phyloP scores from a whole-genome alignment of 2,113 vertebrate genomes.

The Euleptes europaea region DNA sequence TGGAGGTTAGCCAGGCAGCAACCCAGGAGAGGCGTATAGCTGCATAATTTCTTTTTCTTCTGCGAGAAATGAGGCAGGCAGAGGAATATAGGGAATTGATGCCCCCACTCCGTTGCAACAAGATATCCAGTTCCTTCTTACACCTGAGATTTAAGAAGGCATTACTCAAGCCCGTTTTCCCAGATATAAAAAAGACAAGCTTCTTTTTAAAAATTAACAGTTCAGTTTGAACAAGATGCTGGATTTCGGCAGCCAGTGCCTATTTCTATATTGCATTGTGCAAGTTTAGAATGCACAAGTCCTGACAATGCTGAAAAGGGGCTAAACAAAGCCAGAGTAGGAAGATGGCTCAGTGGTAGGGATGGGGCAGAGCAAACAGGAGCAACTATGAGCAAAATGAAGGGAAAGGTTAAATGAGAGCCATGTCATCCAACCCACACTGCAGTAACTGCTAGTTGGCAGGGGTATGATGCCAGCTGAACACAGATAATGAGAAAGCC shows the following conservation, averaged over 20 bases:
- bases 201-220: not conserved
- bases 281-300: not conserved
- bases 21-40: no score
- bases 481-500: not conserved
- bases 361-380: not conserved
- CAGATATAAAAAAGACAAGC: not conserved
- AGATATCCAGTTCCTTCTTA: not conserved
- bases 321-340: not conserved
- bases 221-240: not conserved
- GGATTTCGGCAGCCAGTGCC: not conserved
- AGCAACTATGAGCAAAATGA: not conserved
- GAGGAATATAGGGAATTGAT: not conserved
- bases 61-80: not conserved
- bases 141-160: not conserved
- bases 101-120: not conserved
- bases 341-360: fast-evolving
- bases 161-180: not conserved
- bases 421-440: not conserved
- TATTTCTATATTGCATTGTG: not conserved
- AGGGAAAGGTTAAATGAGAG: not conserved
- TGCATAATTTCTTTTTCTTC: not conserved
- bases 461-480: not conserved
- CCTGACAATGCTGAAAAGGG: no score
- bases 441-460: not conserved
- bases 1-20: no score